Evolutionary conservation across 2,888 invertebrate species (phyloP).

Genomic region (Macrophya alboannulata): DNA sequence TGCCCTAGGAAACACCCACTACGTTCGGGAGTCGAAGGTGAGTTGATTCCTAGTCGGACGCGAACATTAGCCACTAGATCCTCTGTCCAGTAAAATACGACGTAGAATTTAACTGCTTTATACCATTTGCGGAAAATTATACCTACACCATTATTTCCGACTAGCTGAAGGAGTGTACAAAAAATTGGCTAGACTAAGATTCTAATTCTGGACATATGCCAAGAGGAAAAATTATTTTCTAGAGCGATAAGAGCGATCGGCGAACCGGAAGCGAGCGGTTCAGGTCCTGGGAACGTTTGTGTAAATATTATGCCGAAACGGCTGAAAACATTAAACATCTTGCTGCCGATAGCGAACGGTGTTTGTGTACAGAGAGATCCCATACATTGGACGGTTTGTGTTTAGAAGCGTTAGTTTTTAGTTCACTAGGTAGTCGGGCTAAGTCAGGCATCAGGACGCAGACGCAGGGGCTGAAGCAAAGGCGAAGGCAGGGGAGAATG

Average conservation of each 20-base stretch:
- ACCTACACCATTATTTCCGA: neutral
- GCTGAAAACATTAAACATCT: slow-evolving; percentile 75
- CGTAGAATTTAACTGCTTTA: neutral
- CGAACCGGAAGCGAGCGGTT: slow-evolving; percentile 69
- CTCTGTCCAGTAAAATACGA: neutral
- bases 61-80: slow-evolving; percentile 10
- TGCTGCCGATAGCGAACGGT: slow-evolving; percentile 61
- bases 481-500: slow-evolving; percentile 54
- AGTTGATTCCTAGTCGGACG: slow-evolving; percentile 14
- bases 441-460: neutral
- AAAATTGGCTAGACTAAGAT: neutral
- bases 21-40: slow-evolving; percentile 36
- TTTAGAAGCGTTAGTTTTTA: slow-evolving; percentile 44
- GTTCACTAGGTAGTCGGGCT: slow-evolving; percentile 19
- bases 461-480: neutral
- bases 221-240: neutral
- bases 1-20: slow-evolving; percentile 66
- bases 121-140: neutral
- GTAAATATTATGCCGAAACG: slow-evolving; percentile 76
- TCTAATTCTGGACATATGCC: neutral
- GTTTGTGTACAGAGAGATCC: slow-evolving; percentile 58
- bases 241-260: slow-evolving; percentile 64
- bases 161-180: too few relatives aligned
- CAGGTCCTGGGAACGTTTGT: slow-evolving; percentile 64
- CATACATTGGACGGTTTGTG: slow-evolving; percentile 55